Conservation (phyloP, 1,140 invertebrate species). For the Nephotettix cincticeps region DNA sequence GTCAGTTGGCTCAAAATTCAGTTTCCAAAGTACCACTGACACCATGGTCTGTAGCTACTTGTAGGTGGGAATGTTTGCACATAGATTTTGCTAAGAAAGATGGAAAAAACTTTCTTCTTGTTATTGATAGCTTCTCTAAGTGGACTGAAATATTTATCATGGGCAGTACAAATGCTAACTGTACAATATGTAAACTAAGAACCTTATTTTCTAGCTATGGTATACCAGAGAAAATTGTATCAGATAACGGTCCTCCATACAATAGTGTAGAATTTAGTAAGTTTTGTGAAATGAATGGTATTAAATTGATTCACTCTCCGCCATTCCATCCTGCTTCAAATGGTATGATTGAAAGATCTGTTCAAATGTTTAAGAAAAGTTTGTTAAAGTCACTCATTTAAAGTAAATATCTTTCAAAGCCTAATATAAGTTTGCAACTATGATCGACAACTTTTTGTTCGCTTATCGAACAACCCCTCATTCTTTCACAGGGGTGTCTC, state of each 20-base stretch:
- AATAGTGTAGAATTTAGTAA: conserved; percentile 36
- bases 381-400: conserved; percentile 18
- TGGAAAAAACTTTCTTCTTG: conserved; percentile 16
- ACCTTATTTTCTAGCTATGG: conserved; percentile 35
- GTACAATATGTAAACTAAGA: conserved; percentile 22
- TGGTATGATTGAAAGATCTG: conserved; percentile 40
- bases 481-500: not conserved
- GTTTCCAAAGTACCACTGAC: not conserved
- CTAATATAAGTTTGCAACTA: not conserved
- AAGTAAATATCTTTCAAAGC: too few relatives aligned
- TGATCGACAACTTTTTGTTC: conserved; percentile 8
- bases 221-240: conserved; percentile 37
- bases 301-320: conserved; percentile 31
- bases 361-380: conserved; percentile 36
- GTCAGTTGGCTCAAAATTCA: conserved; percentile 21
- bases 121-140: conserved; percentile 45
- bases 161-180: not conserved
- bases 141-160: conserved; percentile 45
- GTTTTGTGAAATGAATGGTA: conserved; percentile 36
- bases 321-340: conserved; percentile 41
- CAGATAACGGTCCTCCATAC: conserved; percentile 41
- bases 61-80: not conserved
- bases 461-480: conserved; percentile 8
- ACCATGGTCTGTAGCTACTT: not conserved
- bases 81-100: not conserved